A percentile compares a stretch with the other conserved stretches of the same genome.
These are phyloP conservation scores for Masticophis lateralis DNA, from an alignment of 2,797 vertebrate genomes.

Conservation along the genomic window DNA sequence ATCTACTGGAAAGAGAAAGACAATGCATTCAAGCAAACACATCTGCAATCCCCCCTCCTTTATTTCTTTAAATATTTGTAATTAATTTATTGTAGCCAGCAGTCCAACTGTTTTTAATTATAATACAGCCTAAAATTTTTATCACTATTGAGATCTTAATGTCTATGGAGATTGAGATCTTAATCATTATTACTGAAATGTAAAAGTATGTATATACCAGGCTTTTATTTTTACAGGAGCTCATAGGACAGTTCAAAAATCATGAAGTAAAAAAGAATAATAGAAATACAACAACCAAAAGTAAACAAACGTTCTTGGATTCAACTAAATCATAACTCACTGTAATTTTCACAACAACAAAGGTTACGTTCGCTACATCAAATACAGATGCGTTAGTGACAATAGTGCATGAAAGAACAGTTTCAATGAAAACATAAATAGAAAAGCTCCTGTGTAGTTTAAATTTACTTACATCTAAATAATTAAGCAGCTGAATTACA, in stretches of 20 bases:
- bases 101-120: neutral
- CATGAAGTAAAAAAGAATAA: neutral
- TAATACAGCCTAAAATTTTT: neutral
- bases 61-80: neutral
- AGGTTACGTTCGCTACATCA: neutral
- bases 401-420: neutral
- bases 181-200: conserved; percentile 3
- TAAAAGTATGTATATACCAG: neutral
- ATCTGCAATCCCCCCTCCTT: neutral
- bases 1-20: conserved; percentile 73
- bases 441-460: neutral
- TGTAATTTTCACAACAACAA: neutral
- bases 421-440: neutral
- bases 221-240: neutral
- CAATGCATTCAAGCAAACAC: conserved; percentile 58
- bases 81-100: neutral
- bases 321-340: neutral
- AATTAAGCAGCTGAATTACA: neutral
- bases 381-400: neutral
- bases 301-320: neutral
- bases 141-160: neutral
- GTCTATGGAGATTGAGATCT: neutral
- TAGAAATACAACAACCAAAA: neutral
- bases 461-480: neutral
- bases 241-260: neutral